These are phyloP conservation scores for Hyles euphorbiae DNA, from an alignment of 1,140 invertebrate genomes.

Conservation along the genomic window DNA sequence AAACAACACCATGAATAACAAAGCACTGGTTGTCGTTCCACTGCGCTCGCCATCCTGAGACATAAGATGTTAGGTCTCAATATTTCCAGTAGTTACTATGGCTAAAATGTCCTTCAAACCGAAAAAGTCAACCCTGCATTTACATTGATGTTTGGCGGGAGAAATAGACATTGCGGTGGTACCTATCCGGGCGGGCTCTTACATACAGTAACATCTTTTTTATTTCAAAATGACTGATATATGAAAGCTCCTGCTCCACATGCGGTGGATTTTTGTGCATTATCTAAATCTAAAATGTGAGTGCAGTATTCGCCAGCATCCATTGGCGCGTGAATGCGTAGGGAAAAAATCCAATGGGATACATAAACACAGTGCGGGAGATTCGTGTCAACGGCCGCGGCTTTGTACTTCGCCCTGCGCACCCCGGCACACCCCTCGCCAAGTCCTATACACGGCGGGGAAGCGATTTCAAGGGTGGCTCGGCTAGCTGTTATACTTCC, in stretches of 20 bases:
- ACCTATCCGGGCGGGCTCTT: no score
- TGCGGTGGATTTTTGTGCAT: no score
- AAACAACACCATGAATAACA: no score
- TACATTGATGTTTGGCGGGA: no score
- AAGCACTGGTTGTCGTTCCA: no score
- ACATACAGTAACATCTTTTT: neutral
- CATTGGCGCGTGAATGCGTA: constrained; percentile 42
- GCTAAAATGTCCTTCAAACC: no score
- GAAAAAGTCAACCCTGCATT: no score
- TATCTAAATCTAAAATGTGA: constrained; percentile 44
- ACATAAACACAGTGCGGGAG: constrained; percentile 59
- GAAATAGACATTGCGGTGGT: no score
- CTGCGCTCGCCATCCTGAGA: no score
- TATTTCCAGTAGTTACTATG: no score
- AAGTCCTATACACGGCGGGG: constrained; percentile 23
- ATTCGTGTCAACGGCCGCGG: constrained; percentile 68
- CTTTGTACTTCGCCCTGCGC: constrained; percentile 34
- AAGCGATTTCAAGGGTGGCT: constrained; percentile 58
- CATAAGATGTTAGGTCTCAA: no score
- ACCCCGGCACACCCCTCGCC: constrained; percentile 16
- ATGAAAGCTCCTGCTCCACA: no score
- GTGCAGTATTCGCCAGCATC: constrained; percentile 43
- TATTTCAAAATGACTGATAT: neutral
- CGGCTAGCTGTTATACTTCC: constrained; percentile 31
- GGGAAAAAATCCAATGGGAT: constrained; percentile 63